Base-by-base conservation (phyloP, 2,797 vertebrate genomes). In the Pampus argenteus region DNA sequence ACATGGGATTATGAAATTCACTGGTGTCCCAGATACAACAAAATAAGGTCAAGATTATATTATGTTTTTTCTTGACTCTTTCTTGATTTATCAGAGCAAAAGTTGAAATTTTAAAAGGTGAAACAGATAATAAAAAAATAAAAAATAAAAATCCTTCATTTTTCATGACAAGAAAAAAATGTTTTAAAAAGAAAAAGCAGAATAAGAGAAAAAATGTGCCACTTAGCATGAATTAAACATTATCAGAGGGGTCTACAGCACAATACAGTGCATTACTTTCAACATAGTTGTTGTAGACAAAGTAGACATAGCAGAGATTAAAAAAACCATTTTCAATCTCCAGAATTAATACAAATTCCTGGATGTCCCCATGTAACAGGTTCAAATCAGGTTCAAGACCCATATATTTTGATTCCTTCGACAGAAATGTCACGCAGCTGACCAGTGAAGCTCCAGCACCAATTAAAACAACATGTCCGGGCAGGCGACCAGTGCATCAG, bases 401-500 rank as follows among this genome's bases (percentile, higher is more conserved):
- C 42, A 60, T 20, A 20, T 76, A 10, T 62, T 55, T 52, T 48
- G 29, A 20, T 44, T 51, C 26, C 17, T 66, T 50, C 59, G 8
- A 6, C n/a, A 31, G 6, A 64, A 55, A 20, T 52, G n/a, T 79
- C 26, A 58, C 20, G 48, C 67, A n/a, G 40, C 57, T 74, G 78
- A 82, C 60, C 76, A 50, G 58, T 45, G 50, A 59, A 38, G 70
- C 79, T 84, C 47, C 66, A 74, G 71, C 66, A 62, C 38, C 78
- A 76, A 77, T 85, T 77, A 78, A 77, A 76, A 69, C 66, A 79
- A 70, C 74, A 76, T 81, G 78, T 79, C 66, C n/a, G 57, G 68
- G 81, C 80, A 81, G 68, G 62, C 18, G 52, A 86, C 71, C 56
- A 61, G 69, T 50, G 81, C 57, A 71, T 71, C 56, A 44, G 76